Evolutionary conservation across 2,888 invertebrate species (phyloP).

Genomic region (Clunio marinus): DNA sequence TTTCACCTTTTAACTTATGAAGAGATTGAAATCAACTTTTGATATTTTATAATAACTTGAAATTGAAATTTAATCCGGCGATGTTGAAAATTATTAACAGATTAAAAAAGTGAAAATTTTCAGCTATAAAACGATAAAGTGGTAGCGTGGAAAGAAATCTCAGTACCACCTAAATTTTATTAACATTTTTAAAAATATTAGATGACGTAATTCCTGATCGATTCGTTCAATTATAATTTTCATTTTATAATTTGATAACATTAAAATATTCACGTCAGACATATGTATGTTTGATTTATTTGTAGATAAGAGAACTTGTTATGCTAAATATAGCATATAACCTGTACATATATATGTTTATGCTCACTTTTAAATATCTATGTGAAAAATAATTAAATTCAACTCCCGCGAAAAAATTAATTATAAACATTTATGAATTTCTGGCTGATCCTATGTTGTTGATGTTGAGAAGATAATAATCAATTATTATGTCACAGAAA

Average conservation of each 20-base stretch:
- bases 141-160: too few species aligned
- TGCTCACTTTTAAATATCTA: background rate
- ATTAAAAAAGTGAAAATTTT: background rate
- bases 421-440: background rate
- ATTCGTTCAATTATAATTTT: background rate
- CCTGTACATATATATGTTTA: too few species aligned
- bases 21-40: background rate
- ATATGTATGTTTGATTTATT: too few species aligned
- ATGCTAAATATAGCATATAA: too few species aligned
- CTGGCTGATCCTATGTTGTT: background rate
- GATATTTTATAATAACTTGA: background rate
- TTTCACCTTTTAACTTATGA: too few species aligned
- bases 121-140: background rate
- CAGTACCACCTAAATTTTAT: too few species aligned
- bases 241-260: background rate
- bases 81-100: background rate
- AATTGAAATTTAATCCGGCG: background rate
- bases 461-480: slow-evolving; percentile 24
- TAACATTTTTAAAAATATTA: too few species aligned
- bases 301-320: too few species aligned
- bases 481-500: slow-evolving; percentile 24
- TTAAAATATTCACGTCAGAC: background rate
- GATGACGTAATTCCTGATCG: too few species aligned
- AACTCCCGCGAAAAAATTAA: slow-evolving; percentile 7
- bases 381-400: too few species aligned